phyloP scores from a whole-genome alignment of 2,888 invertebrate genomes.

The Platycnemis pennipes region DNA sequence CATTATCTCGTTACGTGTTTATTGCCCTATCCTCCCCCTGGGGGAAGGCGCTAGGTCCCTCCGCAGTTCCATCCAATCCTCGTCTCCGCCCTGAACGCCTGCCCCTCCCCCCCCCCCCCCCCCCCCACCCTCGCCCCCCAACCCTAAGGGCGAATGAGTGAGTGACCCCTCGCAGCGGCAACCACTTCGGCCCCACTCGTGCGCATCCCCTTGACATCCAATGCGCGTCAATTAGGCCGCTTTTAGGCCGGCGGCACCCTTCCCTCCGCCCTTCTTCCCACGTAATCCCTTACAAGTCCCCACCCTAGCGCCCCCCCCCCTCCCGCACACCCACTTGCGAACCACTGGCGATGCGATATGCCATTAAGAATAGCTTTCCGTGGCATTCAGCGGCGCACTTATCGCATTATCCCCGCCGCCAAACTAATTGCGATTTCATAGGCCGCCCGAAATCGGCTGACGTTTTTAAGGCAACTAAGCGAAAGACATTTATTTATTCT shows the following conservation, averaged over 20 bases:
- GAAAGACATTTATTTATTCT: slow-evolving; percentile 28
- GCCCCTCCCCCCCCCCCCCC: background rate
- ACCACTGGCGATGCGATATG: slow-evolving; percentile 60
- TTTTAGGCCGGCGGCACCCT: slow-evolving; percentile 43
- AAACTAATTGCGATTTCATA: slow-evolving; percentile 70
- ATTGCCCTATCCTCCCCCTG: slow-evolving; percentile 45
- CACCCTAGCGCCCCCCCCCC: background rate
- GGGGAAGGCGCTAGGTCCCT: background rate
- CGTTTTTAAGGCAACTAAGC: background rate
- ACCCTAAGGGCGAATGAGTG: slow-evolving; percentile 13
- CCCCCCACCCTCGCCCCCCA: background rate
- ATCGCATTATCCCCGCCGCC: slow-evolving; percentile 77
- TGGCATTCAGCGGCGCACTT: slow-evolving; percentile 68
- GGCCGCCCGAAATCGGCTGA: slow-evolving; percentile 73
- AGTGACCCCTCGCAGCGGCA: slow-evolving; percentile 39
- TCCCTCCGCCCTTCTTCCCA: background rate
- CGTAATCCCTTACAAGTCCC: slow-evolving; percentile 12
- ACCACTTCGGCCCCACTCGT: slow-evolving; percentile 42
- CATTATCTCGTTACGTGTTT: slow-evolving; percentile 64
- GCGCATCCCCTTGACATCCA: slow-evolving; percentile 70
- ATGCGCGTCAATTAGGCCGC: slow-evolving; percentile 71
- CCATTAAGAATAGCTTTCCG: slow-evolving; percentile 69
- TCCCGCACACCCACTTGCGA: slow-evolving; percentile 12
- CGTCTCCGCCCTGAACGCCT: background rate
- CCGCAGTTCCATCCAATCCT: no score